Conservation (phyloP, 2,797 vertebrate species). For the Danio albolineatus region DNA sequence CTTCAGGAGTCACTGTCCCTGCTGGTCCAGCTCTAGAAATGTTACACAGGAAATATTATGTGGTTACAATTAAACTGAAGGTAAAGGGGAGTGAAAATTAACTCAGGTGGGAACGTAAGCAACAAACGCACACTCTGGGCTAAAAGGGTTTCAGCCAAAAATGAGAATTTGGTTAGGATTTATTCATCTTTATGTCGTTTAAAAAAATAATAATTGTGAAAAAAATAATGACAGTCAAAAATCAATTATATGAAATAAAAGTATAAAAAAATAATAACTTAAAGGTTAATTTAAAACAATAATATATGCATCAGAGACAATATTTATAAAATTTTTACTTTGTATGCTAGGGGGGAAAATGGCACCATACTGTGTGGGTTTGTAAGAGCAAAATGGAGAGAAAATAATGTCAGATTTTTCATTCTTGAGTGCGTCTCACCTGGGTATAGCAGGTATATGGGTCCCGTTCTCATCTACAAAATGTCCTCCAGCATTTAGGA, state of each 20-base stretch:
- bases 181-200: neutral
- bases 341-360: neutral
- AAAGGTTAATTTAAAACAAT: neutral
- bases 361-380: neutral
- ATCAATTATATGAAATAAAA: neutral
- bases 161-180: neutral
- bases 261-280: neutral
- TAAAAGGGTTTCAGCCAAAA: neutral
- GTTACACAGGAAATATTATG: conserved; percentile 82
- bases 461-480: conserved; percentile 94
- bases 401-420: neutral
- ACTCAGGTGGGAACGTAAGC: neutral
- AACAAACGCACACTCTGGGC: neutral
- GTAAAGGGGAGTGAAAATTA: conserved; percentile 21
- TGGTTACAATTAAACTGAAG: conserved; percentile 70
- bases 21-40: conserved; percentile 84
- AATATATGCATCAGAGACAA: neutral
- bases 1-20: conserved; percentile 84
- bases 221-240: neutral
- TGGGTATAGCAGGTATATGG: conserved; percentile 91
- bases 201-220: neutral
- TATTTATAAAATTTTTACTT: neutral
- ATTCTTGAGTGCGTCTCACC: conserved; percentile 73
- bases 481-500: conserved; percentile 93
- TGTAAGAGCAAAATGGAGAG: neutral